These are phyloP conservation scores for Syrmaticus mikado DNA, from an alignment of 2,113 vertebrate genomes.

Conservation along the genomic window DNA sequence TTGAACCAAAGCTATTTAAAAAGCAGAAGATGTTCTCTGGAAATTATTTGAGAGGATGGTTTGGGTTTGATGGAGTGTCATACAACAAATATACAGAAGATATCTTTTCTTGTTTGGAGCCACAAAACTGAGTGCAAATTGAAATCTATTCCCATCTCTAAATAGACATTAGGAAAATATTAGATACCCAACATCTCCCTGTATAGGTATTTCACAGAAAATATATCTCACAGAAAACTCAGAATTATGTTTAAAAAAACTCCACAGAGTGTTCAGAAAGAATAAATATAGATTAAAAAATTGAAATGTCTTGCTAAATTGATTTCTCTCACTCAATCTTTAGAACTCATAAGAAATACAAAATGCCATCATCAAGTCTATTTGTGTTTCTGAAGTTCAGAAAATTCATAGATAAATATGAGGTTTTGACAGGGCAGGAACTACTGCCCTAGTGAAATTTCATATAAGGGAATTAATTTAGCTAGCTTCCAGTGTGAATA, in stretches of 20 bases:
- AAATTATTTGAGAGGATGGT: not conserved
- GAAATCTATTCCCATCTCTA: not conserved
- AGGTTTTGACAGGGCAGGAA: conserved; percentile 8
- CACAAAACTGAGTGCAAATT: not conserved
- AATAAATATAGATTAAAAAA: conserved; percentile 18
- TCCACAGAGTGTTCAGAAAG: not conserved
- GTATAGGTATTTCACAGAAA: not conserved
- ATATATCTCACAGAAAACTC: not conserved
- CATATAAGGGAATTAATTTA: not conserved
- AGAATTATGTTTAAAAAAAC: not conserved
- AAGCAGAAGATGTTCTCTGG: not conserved
- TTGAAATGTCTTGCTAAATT: conserved; percentile 3
- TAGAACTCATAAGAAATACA: conserved; percentile 23
- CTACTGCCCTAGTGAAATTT: not conserved
- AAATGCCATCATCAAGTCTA: not conserved
- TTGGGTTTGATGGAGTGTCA: not conserved
- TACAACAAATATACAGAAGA: not conserved
- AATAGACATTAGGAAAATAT: not conserved
- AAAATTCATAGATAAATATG: not conserved
- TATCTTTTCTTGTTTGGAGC: not conserved
- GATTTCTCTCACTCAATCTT: conserved; percentile 3
- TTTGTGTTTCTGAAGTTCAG: not conserved
- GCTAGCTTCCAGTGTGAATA: not conserved
- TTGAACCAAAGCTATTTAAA: not conserved
- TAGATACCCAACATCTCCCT: not conserved